Evolutionary conservation across 92 coral and sea anemone species (phyloP).

Genomic region (Bergia puertoricense): DNA sequence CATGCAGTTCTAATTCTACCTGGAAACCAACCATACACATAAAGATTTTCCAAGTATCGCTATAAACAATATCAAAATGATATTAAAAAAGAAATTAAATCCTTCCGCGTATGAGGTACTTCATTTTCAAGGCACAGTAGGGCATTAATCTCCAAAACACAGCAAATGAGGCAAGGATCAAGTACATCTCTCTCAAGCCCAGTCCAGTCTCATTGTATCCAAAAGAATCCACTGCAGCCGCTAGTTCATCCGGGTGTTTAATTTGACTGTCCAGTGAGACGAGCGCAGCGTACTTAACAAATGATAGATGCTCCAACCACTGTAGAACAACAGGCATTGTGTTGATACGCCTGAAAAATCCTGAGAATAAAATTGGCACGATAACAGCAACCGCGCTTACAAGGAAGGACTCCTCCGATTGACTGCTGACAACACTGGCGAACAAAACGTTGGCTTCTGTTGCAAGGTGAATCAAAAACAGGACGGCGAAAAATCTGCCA

Average conservation of each 20-base stretch:
- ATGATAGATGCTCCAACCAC: not conserved
- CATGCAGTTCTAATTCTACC: too few relatives aligned
- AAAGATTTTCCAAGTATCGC: too few relatives aligned
- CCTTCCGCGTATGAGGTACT: not conserved
- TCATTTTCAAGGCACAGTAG: not conserved
- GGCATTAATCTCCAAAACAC: not conserved
- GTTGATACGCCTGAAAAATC: not conserved
- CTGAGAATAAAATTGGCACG: not conserved
- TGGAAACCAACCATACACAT: too few relatives aligned
- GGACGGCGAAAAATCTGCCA: not conserved
- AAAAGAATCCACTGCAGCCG: not conserved
- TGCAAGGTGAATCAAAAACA: not conserved
- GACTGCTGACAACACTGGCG: not conserved
- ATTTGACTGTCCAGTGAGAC: not conserved
- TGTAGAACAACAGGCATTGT: not conserved
- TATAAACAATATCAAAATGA: too few relatives aligned
- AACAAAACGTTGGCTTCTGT: not conserved
- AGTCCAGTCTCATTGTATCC: not conserved
- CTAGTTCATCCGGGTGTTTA: not conserved
- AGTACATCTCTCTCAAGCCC: not conserved
- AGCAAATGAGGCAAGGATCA: not conserved
- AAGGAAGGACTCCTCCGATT: not conserved
- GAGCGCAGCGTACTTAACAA: not conserved
- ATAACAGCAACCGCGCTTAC: not conserved
- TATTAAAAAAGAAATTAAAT: not conserved